Evolutionary conservation across 2,888 invertebrate species (phyloP).

Genomic region (Lithophane socia): DNA sequence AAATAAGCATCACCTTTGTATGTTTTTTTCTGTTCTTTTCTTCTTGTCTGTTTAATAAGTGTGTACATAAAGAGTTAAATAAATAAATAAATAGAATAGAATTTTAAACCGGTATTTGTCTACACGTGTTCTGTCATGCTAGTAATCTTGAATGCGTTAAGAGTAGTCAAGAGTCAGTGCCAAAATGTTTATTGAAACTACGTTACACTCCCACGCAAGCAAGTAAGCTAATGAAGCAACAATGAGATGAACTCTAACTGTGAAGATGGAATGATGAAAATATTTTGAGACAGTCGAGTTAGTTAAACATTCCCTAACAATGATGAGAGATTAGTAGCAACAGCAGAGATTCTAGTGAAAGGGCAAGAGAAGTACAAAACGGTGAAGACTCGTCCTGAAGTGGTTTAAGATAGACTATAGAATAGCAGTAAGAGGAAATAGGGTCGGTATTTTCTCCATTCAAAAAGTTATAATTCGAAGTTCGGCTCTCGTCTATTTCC

Average conservation of each 20-base stretch:
- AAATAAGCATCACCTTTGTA: no score
- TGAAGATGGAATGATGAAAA: background rate
- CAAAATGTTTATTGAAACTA: constrained; percentile 51
- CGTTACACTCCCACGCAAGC: constrained; percentile 35
- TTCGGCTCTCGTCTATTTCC: no score
- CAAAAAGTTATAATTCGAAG: no score
- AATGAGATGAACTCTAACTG: constrained; percentile 22
- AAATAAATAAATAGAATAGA: constrained; percentile 17
- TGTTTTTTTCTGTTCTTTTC: no score
- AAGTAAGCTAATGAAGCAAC: constrained; percentile 36
- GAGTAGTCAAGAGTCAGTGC: constrained; percentile 41
- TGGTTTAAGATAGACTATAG: no score
- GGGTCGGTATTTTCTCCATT: no score
- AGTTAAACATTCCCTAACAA: constrained; percentile 2
- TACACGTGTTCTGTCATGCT: constrained; percentile 39
- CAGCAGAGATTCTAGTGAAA: background rate
- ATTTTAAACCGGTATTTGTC: constrained; percentile 23
- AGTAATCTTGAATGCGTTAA: constrained; percentile 40
- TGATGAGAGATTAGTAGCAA: background rate
- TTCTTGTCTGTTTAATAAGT: no score
- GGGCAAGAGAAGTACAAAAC: background rate
- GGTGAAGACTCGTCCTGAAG: background rate
- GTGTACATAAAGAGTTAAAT: no score
- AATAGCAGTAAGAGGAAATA: no score
- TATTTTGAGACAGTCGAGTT: constrained; percentile 7